Conservation (phyloP, 30 jellyfish, hydroid and myxozoan genomes). For the Turritopsis dohrnii region DNA sequence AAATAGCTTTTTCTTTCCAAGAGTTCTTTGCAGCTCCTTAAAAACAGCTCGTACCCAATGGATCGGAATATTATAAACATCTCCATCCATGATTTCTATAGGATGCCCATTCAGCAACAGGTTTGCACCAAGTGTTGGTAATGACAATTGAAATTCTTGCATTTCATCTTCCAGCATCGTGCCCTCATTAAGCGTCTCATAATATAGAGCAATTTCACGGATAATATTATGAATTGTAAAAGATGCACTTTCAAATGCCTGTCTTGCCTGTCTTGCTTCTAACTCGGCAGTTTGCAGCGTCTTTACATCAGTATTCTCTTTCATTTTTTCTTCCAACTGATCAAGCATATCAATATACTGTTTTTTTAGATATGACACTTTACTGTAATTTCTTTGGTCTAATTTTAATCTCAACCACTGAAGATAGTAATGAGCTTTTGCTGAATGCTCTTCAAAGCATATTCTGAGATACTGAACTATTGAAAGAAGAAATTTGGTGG, state of each 20-base stretch:
- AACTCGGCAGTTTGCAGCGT: not conserved
- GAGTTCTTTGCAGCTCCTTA: not conserved
- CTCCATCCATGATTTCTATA: conserved; percentile 34
- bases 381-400: not conserved
- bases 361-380: not conserved
- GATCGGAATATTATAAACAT: conserved; percentile 8
- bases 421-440: too few species aligned
- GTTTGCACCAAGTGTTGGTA: conserved; percentile 14
- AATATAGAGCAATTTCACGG: conserved; percentile 33
- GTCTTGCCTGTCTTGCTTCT: not conserved
- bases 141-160: not conserved
- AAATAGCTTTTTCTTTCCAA: conserved; percentile 4
- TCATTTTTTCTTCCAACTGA: not conserved
- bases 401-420: not conserved
- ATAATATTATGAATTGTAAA: conserved; percentile 13
- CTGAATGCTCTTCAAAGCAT: too few species aligned
- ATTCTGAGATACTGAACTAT: too few species aligned
- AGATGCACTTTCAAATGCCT: not conserved
- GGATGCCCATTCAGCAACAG: conserved; percentile 28
- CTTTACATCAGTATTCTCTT: not conserved
- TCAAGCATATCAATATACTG: too few species aligned
- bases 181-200: conserved; percentile 4
- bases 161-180: not conserved
- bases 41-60: conserved; percentile 20
- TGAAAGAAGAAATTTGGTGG: too few species aligned